Evolutionary conservation across 2,797 vertebrate species (phyloP), one percentile per base, ranked within the genome.

Genomic region (Lateolabrax maculatus): DNA sequence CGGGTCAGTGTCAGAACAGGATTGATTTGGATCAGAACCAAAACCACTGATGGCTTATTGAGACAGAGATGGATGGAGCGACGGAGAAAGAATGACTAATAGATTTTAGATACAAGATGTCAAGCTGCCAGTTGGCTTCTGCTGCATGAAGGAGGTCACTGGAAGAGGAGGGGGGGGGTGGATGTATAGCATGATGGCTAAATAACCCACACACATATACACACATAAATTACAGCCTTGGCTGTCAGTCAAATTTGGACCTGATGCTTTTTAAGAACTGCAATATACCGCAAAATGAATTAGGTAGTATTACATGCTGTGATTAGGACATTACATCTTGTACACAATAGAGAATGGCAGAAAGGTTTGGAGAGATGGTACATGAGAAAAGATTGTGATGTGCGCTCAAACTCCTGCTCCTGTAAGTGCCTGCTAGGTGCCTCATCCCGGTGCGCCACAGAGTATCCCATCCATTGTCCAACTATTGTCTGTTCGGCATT

Each of bases 11-110:
- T 94, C 91, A 90, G 91, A 90, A 86, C 91, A 87, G 90, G 90
- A 93, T 94, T 91, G 93, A 94, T 92, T 92, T 94, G 93, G 91
- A 92, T 89, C 86, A 69, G 82, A 91, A 93, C 92, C 93, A 93
- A 92, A 93, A 91, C 87, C 92, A 91, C 93, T 94, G 90, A 93
- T 93, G 90, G 88, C 92, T 90, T 89, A 92, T 89, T 87, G 89
- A 91, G 93, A 91, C 88, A 87, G 85, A 74, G 91, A 94, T 83
- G 81, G 91, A 92, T 90, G 89, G 84, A 85, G 78, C 16, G 70
- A 88, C 43, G 63, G 80, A 81, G 85, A 84, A 89, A 84, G 90
- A 90, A 93, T 93, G 92, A 94, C 87, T 87, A 90, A 94, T 94
- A 90, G 89, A 92, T 94, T 91, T 90, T 84, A 80, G 89, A 92